phyloP scores from a whole-genome alignment of 2,888 invertebrate species.

The Acanthacorydalis orientalis region DNA sequence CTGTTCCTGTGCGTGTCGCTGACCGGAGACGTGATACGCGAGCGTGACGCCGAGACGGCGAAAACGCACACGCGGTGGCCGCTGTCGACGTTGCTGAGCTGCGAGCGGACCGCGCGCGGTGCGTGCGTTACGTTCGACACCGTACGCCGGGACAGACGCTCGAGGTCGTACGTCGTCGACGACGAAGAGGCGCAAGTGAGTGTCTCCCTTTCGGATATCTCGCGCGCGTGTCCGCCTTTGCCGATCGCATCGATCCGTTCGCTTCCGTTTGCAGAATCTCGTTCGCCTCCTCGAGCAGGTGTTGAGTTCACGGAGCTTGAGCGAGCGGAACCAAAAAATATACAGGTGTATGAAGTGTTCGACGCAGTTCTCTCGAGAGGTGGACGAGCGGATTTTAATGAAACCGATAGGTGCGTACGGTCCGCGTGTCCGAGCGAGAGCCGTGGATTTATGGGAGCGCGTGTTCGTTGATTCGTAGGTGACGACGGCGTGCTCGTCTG shows the following conservation, averaged over 20 bases:
- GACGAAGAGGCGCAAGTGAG: constrained; percentile 35
- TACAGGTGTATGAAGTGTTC: constrained; percentile 46
- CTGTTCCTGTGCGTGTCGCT: constrained; percentile 23
- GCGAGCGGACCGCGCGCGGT: constrained; percentile 29
- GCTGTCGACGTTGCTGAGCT: constrained; percentile 31
- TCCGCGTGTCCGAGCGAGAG: too few species aligned
- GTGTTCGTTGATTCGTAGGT: too few species aligned
- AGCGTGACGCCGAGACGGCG: constrained; percentile 19
- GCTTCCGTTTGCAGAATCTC: constrained; percentile 23
- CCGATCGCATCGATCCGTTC: not conserved
- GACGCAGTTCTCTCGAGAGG: constrained; percentile 37
- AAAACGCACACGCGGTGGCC: constrained; percentile 28
- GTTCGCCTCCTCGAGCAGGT: constrained; percentile 27
- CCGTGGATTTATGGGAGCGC: too few species aligned
- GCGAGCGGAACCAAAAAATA: constrained; percentile 29
- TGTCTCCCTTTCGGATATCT: not conserved
- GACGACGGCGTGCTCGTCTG: constrained; percentile 22
- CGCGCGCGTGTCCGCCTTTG: too few species aligned
- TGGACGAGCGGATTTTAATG: constrained; percentile 28
- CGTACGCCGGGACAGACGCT: constrained; percentile 34
- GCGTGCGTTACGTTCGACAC: constrained; percentile 45
- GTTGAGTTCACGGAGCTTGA: constrained; percentile 29
- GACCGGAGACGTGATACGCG: constrained; percentile 22
- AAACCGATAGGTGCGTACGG: constrained; percentile 37
- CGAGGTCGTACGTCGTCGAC: constrained; percentile 38